Base-by-base conservation (phyloP, 2,113 vertebrate genomes). In the Otolemur garnettii region DNA sequence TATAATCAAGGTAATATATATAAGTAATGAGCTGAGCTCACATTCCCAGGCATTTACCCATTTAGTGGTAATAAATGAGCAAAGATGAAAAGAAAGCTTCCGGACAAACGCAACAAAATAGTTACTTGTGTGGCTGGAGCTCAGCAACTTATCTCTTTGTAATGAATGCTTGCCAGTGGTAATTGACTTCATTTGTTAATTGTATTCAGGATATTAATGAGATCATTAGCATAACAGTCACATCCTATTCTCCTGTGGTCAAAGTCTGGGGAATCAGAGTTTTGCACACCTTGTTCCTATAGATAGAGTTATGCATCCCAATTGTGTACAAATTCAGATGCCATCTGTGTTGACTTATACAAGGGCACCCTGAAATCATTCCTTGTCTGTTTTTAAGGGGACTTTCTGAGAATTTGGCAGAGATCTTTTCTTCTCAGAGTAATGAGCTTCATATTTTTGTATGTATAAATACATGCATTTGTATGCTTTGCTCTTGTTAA, bases 201-300 rank as follows among this genome's bases (percentile, higher is more conserved):
- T 96, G 97, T 98, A 98, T 98, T 98, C 97, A 97, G 98, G 97
- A 87, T 98, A 98, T 98, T 99, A 99, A 98, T 98, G 98, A 98
- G 97, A 92, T 97, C 45, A 98, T 99, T 99, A 98, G 98, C 97
- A 98, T 98, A 98, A 97, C 90, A 98, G 97, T 96, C 97, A 94
- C 93, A 96, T 97, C 35, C 86, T 94, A 17, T 74, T 94, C 95
- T 96, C 86, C 90, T 80, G 97, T 97, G 98, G 98, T 98, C 98
- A 97, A 93, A 98, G 95, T 98, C 97, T 98, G 95, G 92, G 96
- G 98, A 98, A 96, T 97, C 96, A 97, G 97, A 89, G 62, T 91
- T 96, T 97, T 94, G 28, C 55, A 96, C 93, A 97, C 97, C 94
- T 98, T 95, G 91, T 97, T 97, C 94, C 96, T 98, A 90, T 93